Conservation (phyloP, 2,888 invertebrate species). For the Agelastica alni region DNA sequence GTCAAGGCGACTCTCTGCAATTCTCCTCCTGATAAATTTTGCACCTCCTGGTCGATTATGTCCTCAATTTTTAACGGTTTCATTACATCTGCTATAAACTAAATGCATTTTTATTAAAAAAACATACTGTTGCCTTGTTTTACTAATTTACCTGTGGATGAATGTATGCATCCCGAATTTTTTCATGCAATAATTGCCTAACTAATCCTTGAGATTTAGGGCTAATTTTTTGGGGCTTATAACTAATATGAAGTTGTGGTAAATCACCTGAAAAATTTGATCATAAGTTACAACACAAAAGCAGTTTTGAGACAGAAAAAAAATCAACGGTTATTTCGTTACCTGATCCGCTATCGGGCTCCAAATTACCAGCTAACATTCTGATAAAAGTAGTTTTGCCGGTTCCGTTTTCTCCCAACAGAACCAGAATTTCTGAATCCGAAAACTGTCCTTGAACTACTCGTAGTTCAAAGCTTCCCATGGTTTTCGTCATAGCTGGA, state of each 20-base stretch:
- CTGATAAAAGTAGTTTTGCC: conserved; percentile 99
- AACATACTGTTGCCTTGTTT: not conserved
- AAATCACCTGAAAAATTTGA: conserved; percentile 64
- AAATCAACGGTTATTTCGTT: conserved; percentile 27
- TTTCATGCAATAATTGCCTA: conserved; percentile 89
- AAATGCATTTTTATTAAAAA: conserved; percentile 40
- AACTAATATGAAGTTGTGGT: conserved; percentile 95
- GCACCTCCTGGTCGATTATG: conserved; percentile 97
- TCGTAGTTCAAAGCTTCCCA: conserved; percentile 76
- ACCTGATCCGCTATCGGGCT: conserved; percentile 82
- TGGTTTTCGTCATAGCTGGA: conserved; percentile 86
- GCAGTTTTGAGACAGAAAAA: too few species aligned
- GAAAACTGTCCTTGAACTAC: conserved; percentile 94
- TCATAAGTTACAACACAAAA: too few species aligned
- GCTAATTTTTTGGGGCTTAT: conserved; percentile 99
- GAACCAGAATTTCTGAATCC: conserved; percentile 97
- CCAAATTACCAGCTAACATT: conserved; percentile 95
- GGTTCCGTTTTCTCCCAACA: conserved; percentile 97
- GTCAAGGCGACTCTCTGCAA: conserved; percentile 96
- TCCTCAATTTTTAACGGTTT: conserved; percentile 96
- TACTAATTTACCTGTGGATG: conserved; percentile 87
- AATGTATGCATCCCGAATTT: conserved; percentile 95
- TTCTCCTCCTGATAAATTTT: conserved; percentile 98
- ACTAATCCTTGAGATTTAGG: conserved; percentile 96
- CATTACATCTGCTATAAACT: conserved; percentile 98